Evolutionary conservation across 2,113 vertebrate species (phyloP).

Genomic region (Tretioscincus oriximinensis): DNA sequence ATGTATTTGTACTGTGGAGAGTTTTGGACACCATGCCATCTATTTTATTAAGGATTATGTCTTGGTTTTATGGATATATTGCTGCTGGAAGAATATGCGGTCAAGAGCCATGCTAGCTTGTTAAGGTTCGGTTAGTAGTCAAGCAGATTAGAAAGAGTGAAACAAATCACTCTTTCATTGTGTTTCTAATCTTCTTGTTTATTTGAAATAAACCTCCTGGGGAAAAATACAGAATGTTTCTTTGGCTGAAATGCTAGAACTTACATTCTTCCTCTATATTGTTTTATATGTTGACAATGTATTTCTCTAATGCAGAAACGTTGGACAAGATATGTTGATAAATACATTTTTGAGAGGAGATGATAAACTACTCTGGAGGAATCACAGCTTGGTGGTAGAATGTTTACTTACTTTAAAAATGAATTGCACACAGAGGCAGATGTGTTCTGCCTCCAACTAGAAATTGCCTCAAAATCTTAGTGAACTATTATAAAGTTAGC

Average conservation of each 20-base stretch:
- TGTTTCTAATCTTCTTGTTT: conserved; percentile 22
- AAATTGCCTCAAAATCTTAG: background rate
- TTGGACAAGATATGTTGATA: background rate
- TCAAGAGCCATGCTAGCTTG: fast-evolving
- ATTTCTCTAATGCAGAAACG: background rate
- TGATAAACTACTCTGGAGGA: background rate
- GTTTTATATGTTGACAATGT: fast-evolving
- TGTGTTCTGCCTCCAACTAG: background rate
- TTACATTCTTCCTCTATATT: background rate
- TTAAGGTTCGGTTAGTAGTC: background rate
- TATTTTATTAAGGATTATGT: background rate
- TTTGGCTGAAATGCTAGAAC: conserved; percentile 31
- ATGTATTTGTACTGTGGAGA: too few species aligned
- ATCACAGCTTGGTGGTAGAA: background rate
- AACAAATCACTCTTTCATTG: background rate
- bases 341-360: background rate
- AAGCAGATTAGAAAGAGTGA: background rate
- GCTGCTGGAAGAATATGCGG: fast-evolving
- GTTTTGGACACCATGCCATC: background rate
- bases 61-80: fast-evolving
- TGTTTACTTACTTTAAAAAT: too few species aligned
- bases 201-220: conserved; percentile 14
- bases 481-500: background rate
- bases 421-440: too few species aligned
- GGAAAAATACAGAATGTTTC: conserved; percentile 19